phyloP scores from a whole-genome alignment of 2,113 vertebrate genomes.

The Hemichromis elongatus region DNA sequence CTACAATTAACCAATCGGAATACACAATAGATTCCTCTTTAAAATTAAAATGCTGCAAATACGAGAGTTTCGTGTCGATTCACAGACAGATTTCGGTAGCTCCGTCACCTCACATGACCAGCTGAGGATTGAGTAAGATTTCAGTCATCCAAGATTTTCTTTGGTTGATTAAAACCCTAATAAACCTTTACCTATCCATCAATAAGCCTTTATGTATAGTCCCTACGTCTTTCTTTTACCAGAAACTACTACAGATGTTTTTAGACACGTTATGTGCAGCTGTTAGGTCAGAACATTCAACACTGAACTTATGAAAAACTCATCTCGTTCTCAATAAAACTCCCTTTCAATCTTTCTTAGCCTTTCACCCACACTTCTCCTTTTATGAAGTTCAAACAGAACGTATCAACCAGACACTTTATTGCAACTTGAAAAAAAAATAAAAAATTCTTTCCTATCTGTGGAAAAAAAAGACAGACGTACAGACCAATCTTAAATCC shows the following conservation, averaged over 20 bases:
- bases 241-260: background rate
- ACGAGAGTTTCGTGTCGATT: background rate
- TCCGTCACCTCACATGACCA: background rate
- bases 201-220: background rate
- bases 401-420: slow-evolving; percentile 21
- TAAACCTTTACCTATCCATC: background rate
- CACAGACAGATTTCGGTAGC: background rate
- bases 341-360: background rate
- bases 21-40: background rate
- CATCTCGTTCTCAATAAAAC: slow-evolving; percentile 2
- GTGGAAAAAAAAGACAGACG: slow-evolving; percentile 17
- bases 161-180: background rate
- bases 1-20: background rate
- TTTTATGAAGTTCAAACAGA: slow-evolving; percentile 2
- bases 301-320: background rate
- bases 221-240: background rate
- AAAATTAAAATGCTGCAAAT: background rate
- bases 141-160: background rate
- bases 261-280: background rate
- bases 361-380: slow-evolving; percentile 1
- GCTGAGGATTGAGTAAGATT: background rate
- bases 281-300: background rate
- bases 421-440: slow-evolving; percentile 14
- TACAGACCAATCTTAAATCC: slow-evolving; percentile 55
- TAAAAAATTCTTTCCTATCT: background rate